Conservation (phyloP, 2,797 vertebrate species). For the Enteromius viviparus region DNA sequence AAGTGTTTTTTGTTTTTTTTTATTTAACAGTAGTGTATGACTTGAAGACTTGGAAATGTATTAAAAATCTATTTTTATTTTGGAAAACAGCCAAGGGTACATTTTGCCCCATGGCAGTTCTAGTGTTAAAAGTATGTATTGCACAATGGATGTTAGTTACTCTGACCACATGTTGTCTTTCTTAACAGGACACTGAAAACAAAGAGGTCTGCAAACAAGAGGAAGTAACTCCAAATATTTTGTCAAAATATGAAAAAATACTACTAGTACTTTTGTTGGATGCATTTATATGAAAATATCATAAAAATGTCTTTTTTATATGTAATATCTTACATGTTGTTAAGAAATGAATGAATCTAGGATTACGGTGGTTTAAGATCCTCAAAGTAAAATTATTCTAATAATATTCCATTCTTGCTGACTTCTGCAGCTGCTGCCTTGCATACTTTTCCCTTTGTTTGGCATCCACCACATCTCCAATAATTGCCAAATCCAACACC, state of each 20-base stretch:
- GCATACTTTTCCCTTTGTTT: background rate
- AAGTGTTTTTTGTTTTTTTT: background rate
- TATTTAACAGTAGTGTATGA: background rate
- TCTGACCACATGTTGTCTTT: background rate
- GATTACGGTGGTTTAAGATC: background rate
- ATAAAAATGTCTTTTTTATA: no score
- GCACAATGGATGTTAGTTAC: background rate
- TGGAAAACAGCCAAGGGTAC: background rate
- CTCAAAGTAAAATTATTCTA: no score
- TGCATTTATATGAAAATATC: background rate
- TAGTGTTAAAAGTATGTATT: background rate
- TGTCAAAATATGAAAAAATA: background rate
- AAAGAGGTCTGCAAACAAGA: background rate
- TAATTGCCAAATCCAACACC: background rate
- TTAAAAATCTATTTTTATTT: background rate
- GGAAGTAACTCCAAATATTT: background rate
- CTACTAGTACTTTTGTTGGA: background rate
- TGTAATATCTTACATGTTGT: no score
- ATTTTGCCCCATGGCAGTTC: background rate
- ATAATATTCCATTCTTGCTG: background rate
- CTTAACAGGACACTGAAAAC: background rate
- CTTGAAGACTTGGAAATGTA: background rate
- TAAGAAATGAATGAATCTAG: background rate
- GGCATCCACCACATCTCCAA: background rate
- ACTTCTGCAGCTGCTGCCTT: background rate